phyloP scores from a whole-genome alignment of 2,888 invertebrate species.

The Ectemnius cavifrons region DNA sequence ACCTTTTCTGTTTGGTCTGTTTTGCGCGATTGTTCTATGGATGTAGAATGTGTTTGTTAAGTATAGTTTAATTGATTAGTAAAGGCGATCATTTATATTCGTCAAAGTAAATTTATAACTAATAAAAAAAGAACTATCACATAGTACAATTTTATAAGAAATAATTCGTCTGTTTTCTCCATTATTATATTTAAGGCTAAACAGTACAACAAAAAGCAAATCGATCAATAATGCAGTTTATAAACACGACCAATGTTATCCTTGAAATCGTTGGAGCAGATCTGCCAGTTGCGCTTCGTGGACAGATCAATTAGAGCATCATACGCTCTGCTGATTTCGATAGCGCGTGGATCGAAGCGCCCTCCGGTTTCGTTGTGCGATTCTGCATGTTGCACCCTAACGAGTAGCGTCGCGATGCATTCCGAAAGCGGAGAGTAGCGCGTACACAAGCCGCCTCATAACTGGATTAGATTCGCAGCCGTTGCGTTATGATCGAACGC shows the following conservation, averaged over 20 bases:
- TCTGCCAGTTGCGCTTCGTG: constrained; percentile 28
- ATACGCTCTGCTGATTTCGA: neutral
- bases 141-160: too few species aligned
- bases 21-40: too few species aligned
- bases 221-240: too few species aligned
- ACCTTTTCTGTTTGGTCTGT: too few species aligned
- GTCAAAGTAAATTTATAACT: too few species aligned
- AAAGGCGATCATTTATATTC: too few species aligned
- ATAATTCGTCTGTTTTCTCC: too few species aligned
- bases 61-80: too few species aligned
- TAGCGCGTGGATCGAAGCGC: constrained; percentile 15
- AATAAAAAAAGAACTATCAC: too few species aligned
- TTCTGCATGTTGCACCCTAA: constrained; percentile 37
- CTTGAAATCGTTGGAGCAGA: constrained; percentile 40
- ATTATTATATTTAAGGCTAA: too few species aligned
- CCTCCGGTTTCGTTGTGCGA: constrained; percentile 32
- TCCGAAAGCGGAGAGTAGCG: constrained; percentile 12
- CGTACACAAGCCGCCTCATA: constrained; percentile 10
- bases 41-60: too few species aligned
- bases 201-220: too few species aligned
- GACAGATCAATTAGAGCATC: constrained; percentile 39
- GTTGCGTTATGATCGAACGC: constrained; percentile 41
- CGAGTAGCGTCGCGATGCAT: constrained; percentile 28
- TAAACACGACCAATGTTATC: constrained; percentile 30
- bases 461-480: constrained; percentile 35